These are phyloP conservation scores for Diplosoma virens DNA, from an alignment of 23 tunicate species.

Conservation along the genomic window DNA sequence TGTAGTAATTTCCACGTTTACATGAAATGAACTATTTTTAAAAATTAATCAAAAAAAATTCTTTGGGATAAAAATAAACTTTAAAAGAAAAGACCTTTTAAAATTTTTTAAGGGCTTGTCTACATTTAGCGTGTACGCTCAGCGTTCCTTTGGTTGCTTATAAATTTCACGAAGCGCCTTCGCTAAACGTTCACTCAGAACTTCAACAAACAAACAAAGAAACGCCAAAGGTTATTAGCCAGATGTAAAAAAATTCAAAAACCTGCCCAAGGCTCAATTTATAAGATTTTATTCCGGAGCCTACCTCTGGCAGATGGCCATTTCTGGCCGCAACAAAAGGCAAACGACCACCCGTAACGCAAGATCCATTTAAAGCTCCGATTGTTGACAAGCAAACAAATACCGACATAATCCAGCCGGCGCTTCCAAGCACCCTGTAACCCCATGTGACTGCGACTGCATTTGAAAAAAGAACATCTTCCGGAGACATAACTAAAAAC, in stretches of 20 bases:
- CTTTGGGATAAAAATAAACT: no score
- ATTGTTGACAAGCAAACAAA: conserved; percentile 55
- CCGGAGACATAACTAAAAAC: conserved; percentile 48
- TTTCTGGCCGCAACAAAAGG: conserved; percentile 68
- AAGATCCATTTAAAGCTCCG: conserved; percentile 58
- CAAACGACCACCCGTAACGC: conserved; percentile 37
- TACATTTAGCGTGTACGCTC: no score
- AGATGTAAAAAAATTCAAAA: not conserved
- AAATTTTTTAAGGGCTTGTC: no score
- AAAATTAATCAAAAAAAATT: no score
- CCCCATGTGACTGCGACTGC: conserved; percentile 65
- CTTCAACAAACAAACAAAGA: not conserved
- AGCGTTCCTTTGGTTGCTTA: no score
- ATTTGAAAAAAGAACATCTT: conserved; percentile 41
- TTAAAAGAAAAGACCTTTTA: no score
- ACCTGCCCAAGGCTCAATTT: not conserved
- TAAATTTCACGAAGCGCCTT: no score
- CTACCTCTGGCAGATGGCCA: conserved; percentile 55
- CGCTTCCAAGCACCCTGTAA: conserved; percentile 43
- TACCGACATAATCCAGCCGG: conserved; percentile 60
- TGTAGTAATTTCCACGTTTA: no score
- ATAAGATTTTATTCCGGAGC: no score
- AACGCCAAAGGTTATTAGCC: not conserved
- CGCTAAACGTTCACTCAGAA: no score
- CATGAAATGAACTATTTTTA: no score